Base-by-base conservation (phyloP, 2,113 vertebrate species). In the Abramis brama region DNA sequence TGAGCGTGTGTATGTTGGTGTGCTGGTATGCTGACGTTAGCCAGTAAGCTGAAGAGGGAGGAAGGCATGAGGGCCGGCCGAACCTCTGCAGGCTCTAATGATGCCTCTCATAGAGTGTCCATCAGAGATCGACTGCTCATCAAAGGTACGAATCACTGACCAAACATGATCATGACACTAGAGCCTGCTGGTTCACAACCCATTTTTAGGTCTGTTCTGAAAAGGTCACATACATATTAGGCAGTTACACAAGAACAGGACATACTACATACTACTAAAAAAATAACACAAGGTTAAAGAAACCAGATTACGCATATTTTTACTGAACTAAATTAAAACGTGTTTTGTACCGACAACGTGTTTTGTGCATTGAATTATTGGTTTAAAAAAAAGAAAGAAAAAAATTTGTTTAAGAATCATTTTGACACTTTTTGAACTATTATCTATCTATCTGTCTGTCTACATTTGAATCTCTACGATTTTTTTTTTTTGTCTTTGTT, bases 1-100 rank as follows among this genome's bases (percentile, higher is more conserved):
- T 52, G 80, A 79, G 86, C 73, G 86, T 68, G 86, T 80, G 68
- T 75, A 62, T 80, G 85, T 71, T 86, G 87, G 91, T 91, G 90
- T 95, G 97, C 92, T 70, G 81, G 66, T 83, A 99, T 99, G 98
- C 96, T 99, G 89, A 99, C 98, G 6, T 85, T 99, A 94, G 96
- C 98, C 68, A 97, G 96, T 93, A 99, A 99, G 91, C 90, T 98
- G 92, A 99, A 98, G 95, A 95, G 97, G 91, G 97, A 98, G 5
- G 97, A 98, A 1, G 97, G 97, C 27, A 95, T 97, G 89, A 95
- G 94, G 91, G 94, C 97, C 1, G 94, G 95, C 86, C 95, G 96
- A 84, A 85, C 94, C 5, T 84, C 96, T 0, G 95, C 93, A 83
- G 64, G 94, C 50, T 87, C 95, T 66, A 91, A 95, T 0, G 98